These are phyloP conservation scores for fruit fly (Drosophila melanogaster) DNA, from an alignment of 1,140 invertebrate genomes.

Conservation along the genomic window DNA sequence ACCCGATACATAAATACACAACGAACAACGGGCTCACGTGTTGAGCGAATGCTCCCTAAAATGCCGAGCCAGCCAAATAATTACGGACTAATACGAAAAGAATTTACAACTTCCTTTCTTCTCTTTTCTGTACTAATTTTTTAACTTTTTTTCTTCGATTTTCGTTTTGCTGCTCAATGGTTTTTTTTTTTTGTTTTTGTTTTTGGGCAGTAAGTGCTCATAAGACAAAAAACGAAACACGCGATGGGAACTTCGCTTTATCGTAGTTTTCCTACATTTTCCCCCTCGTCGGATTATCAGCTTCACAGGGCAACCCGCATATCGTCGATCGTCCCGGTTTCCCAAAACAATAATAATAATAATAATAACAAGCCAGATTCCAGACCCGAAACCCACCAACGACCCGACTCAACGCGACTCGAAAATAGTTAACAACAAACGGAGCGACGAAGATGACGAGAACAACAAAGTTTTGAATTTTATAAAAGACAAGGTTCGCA, in stretches of 20 bases:
- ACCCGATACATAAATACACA: slow-evolving; percentile 11
- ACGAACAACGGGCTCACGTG: slow-evolving; percentile 31
- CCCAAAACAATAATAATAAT: slow-evolving; percentile 14
- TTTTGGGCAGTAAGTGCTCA: slow-evolving; percentile 12
- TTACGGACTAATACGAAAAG: slow-evolving; percentile 51
- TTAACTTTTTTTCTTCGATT: neutral
- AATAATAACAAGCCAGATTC: slow-evolving; percentile 16
- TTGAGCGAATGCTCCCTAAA: slow-evolving; percentile 29
- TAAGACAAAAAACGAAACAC: slow-evolving; percentile 10
- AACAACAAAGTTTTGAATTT: slow-evolving; percentile 65
- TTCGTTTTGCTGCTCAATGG: neutral
- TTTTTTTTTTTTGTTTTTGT: too few species aligned
- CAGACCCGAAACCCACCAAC: slow-evolving; percentile 18
- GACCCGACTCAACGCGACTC: slow-evolving; percentile 8
- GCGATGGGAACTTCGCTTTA: slow-evolving; percentile 31
- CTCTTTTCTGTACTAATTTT: neutral
- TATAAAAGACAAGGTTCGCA: slow-evolving; percentile 77
- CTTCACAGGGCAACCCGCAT: slow-evolving; percentile 14
- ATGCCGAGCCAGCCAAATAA: slow-evolving; percentile 44
- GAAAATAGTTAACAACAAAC: slow-evolving; percentile 12
- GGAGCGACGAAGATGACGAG: slow-evolving; percentile 38
- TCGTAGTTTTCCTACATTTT: slow-evolving; percentile 29
- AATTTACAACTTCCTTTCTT: slow-evolving; percentile 55
- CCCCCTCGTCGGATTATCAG: slow-evolving; percentile 36
- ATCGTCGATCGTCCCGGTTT: slow-evolving; percentile 14